These are phyloP conservation scores for Eilema sororculum DNA, from an alignment of 2,888 invertebrate genomes.

Conservation along the genomic window DNA sequence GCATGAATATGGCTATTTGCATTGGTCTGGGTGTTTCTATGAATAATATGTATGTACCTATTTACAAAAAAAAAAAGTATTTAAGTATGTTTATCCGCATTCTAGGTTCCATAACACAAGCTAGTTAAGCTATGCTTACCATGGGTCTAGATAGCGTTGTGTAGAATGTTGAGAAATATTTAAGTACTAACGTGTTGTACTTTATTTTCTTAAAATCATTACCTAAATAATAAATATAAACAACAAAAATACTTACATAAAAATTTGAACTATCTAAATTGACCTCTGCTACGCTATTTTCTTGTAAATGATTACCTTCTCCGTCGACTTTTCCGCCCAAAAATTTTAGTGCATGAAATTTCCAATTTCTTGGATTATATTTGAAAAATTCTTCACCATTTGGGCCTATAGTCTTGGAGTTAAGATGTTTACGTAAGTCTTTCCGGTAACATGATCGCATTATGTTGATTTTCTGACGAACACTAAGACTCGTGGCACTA, in stretches of 20 bases:
- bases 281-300: conserved; percentile 33
- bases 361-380: conserved; percentile 56
- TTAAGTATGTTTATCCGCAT: no score
- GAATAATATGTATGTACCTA: no score
- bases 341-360: conserved; percentile 56
- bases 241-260: conserved; percentile 36
- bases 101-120: no score
- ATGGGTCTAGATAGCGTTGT: no score
- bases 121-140: no score
- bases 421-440: conserved; percentile 50
- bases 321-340: conserved; percentile 28
- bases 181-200: no score
- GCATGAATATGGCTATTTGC: no score
- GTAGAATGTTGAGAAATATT: no score
- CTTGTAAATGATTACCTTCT: conserved; percentile 10
- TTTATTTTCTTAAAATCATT: not conserved
- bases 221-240: not conserved
- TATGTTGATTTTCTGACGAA: conserved; percentile 61
- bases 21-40: no score
- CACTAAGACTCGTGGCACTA: conserved; percentile 47
- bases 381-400: conserved; percentile 55
- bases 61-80: no score
- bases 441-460: conserved; percentile 60
- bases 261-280: conserved; percentile 38
- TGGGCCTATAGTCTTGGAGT: conserved; percentile 45